phyloP scores from a whole-genome alignment of 92 coral and sea anemone species.

The Parazoanthus darwini region DNA sequence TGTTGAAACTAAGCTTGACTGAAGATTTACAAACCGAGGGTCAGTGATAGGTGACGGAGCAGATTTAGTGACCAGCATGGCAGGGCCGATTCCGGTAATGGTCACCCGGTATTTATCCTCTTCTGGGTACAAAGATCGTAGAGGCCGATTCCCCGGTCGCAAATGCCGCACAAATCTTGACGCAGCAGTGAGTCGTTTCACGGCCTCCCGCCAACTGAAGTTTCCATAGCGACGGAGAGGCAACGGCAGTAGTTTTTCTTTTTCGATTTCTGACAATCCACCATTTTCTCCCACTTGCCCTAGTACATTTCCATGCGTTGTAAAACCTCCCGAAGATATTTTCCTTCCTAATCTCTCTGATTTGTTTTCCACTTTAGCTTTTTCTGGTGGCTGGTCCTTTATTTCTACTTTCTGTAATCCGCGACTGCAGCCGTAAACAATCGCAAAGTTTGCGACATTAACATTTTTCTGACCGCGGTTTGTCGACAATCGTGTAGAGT shows the following conservation, averaged over 20 bases:
- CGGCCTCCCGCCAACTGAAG: conserved; percentile 29
- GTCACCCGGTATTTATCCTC: conserved; percentile 5
- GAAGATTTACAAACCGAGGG: conserved; percentile 2
- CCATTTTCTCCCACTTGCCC: not conserved
- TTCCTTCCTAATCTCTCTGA: not conserved
- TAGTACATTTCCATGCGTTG: not conserved
- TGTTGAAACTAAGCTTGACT: not conserved
- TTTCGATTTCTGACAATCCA: not conserved
- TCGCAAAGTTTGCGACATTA: conserved; percentile 11
- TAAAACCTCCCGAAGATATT: not conserved
- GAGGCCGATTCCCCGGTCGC: conserved; percentile 18
- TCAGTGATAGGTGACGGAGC: not conserved
- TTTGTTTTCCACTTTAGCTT: not conserved
- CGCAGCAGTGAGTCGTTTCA: conserved; percentile 17
- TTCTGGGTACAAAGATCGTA: not conserved
- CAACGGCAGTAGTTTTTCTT: not conserved
- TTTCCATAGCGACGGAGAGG: conserved; percentile 29
- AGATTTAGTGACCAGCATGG: not conserved
- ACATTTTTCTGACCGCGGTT: not conserved
- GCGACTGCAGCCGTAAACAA: conserved; percentile 8
- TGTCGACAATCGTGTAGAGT: not conserved
- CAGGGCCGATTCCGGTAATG: not conserved
- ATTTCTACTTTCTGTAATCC: conserved; percentile 12
- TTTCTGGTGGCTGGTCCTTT: not conserved
- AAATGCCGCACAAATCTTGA: conserved; percentile 31